Percentiles rank a stretch among this genome's conserved stretches.
Conservation (phyloP, 2,888 invertebrate genomes). For the Drosophila borealis region DNA sequence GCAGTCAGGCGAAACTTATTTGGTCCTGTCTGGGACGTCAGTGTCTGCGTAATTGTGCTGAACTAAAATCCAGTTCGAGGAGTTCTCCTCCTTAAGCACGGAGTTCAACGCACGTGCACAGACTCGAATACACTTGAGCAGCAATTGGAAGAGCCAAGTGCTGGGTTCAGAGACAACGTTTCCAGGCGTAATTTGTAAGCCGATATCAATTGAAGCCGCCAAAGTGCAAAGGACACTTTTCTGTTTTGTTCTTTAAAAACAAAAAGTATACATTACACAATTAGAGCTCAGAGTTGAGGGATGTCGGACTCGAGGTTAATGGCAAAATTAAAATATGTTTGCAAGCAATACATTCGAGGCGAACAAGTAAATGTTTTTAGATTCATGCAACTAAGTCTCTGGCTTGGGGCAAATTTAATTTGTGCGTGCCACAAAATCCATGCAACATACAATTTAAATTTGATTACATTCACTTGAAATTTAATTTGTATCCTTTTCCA, state of each 20-base stretch:
- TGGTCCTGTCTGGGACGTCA: conserved; percentile 29
- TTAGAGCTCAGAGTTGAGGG: conserved; percentile 4
- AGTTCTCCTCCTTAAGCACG: conserved; percentile 24
- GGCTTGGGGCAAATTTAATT: background rate
- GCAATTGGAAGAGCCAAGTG: conserved; percentile 1
- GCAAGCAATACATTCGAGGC: background rate
- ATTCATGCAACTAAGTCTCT: background rate
- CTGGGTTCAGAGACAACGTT: conserved; percentile 2
- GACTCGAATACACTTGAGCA: conserved; percentile 22
- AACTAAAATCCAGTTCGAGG: conserved; percentile 19
- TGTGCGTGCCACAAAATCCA: background rate
- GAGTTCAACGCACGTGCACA: conserved; percentile 62
- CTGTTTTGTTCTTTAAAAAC: conserved; percentile 7
- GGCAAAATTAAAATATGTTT: conserved; percentile 6
- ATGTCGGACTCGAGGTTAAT: background rate
- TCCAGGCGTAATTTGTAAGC: conserved; percentile 31
- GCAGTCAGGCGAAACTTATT: conserved; percentile 23
- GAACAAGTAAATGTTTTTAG: background rate
- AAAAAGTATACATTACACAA: conserved; percentile 53
- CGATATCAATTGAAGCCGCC: conserved; percentile 35
- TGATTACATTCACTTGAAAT: conserved; percentile 11
- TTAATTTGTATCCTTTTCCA: conserved; percentile 18
- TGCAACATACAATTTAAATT: conserved; percentile 16
- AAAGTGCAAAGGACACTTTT: conserved; percentile 18
- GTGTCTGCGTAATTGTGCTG: conserved; percentile 45